Base-by-base conservation (phyloP, 1,140 invertebrate species). In the Asbolus verrucosus region DNA sequence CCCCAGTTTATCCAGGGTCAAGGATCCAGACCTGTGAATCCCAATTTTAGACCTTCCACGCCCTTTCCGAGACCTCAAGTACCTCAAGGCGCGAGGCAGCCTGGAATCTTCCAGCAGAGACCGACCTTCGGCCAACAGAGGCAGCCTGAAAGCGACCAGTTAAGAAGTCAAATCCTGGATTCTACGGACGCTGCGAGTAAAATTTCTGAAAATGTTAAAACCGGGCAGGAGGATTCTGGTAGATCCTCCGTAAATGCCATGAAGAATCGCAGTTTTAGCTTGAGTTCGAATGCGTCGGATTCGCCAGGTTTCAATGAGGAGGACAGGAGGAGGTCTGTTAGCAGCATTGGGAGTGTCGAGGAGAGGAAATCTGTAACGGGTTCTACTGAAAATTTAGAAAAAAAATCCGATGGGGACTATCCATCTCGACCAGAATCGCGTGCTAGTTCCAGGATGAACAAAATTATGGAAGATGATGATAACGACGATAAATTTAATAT, bases 101-200 rank as follows among this genome's bases (percentile, higher is more conserved):
- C 75, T 11, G 70, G 70, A 16, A 46, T 79, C 13, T 73, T 73
- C 43, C 78, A 77, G 24, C 78, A 78, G 70, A 73, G 74, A 61
- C 75, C 77, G 3, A 60, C 54, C 14, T 70, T 67, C 70, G 70
- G 31, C 73, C 63, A 18, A 71, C 59, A 41, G 70, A n/a, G 70
- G 9, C 60, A 54, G 8, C 16, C 71, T 27, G 27, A 31, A 14
- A 8, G 46, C 62, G 41, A 70, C 6, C 1, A 31, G 13, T 43
- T 24, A 24, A 77, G 73, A 70, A 69, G 71, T 60, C 72, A 75
- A 77, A 76, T 75, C 62, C 76, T 78, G 77, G 77, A 77, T 75
- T 72, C 73, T 9, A 16, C 73, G 38, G 74, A 76, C 65, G 38
- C 70, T 18, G 67, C 75, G 8, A 72, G 27, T 61, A 38, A 62